Percentiles rank a stretch among this genome's conserved stretches.
Evolutionary conservation across 2,797 vertebrate species (phyloP).

Genomic region (Kryptopterus vitreolus): DNA sequence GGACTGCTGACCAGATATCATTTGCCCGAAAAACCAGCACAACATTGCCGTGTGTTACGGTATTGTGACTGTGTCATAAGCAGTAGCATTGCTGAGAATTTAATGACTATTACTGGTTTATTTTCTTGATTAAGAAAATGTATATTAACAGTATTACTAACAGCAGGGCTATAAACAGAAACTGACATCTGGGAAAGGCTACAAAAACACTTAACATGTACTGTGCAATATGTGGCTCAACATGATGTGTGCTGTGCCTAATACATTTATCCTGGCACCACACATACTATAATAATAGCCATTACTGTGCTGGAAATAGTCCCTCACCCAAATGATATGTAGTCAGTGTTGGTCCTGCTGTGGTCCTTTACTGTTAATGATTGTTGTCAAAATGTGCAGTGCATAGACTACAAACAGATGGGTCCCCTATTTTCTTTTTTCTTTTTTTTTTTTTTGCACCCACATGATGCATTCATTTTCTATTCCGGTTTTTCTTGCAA

Average conservation of each 20-base stretch:
- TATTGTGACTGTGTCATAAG: not conserved
- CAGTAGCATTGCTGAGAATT: not conserved
- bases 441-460: not conserved
- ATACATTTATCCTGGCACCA: not conserved
- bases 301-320: slow-evolving; percentile 16
- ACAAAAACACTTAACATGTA: not conserved
- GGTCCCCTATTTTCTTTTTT: not conserved
- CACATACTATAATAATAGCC: not conserved
- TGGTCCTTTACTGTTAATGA: not conserved
- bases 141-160: not conserved
- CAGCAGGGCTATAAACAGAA: not conserved
- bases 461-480: not conserved
- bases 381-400: not conserved
- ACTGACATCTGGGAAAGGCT: not conserved
- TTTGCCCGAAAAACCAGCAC: not conserved
- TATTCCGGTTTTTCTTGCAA: not conserved
- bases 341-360: not conserved
- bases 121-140: not conserved
- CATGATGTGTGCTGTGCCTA: not conserved
- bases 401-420: not conserved
- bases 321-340: not conserved
- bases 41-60: not conserved
- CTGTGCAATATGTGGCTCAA: too few species aligned
- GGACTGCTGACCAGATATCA: slow-evolving; percentile 8
- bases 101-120: not conserved